Evolutionary conservation across 2,113 vertebrate genomes (phyloP).

Genomic region (Ancistrus triradiatus): DNA sequence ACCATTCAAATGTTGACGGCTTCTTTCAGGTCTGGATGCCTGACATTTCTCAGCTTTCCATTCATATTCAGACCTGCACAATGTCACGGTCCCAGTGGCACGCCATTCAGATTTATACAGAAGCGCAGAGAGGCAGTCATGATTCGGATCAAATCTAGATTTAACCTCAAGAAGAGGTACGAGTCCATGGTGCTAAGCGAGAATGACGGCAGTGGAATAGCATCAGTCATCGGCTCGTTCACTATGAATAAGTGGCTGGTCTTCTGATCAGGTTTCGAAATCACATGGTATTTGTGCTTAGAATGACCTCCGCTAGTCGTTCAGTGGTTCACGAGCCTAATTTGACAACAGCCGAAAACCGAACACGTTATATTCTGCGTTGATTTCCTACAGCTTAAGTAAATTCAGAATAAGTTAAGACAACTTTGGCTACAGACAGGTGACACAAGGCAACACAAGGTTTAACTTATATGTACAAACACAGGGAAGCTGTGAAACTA

Average conservation of each 20-base stretch:
- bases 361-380: slow-evolving; percentile 15
- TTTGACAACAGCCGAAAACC: neutral
- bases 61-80: slow-evolving; percentile 14
- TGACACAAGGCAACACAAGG: neutral
- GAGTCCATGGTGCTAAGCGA: slow-evolving; percentile 16
- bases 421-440: neutral
- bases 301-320: neutral
- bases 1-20: neutral
- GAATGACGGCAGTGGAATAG: slow-evolving; percentile 22
- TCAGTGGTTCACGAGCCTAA: neutral
- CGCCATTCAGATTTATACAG: neutral
- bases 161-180: slow-evolving; percentile 21
- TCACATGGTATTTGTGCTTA: no score
- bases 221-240: slow-evolving; percentile 7
- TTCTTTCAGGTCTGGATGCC: slow-evolving; percentile 20
- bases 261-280: no score
- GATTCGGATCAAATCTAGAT: slow-evolving; percentile 1
- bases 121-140: slow-evolving; percentile 1
- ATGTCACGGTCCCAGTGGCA: slow-evolving; percentile 19
- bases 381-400: no score
- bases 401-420: neutral
- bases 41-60: slow-evolving; percentile 38
- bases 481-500: neutral
- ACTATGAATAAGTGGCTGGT: slow-evolving; percentile 22
- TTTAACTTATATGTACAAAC: neutral